Percentiles rank a stretch among this genome's conserved stretches.
Conservation (phyloP, 2,113 vertebrate genomes). For the Zingel zingel region DNA sequence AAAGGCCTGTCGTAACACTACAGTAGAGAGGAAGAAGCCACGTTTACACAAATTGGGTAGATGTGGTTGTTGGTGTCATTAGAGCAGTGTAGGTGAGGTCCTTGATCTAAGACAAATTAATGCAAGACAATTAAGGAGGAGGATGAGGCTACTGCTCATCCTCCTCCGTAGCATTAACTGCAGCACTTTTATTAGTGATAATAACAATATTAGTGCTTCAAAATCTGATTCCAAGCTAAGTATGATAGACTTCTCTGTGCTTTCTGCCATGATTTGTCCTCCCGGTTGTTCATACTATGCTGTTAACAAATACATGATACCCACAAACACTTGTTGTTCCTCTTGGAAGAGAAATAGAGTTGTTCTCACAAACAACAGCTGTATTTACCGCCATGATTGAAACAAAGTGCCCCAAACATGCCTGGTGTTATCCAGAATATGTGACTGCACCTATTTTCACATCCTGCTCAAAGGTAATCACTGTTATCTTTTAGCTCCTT, state of each 20-base stretch:
- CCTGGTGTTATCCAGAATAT: neutral
- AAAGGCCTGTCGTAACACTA: too few species aligned
- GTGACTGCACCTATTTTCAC: neutral
- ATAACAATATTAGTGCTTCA: neutral
- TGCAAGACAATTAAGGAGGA: neutral
- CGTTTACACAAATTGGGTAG: neutral
- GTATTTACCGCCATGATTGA: neutral
- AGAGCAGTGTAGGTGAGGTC: neutral
- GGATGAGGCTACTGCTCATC: neutral
- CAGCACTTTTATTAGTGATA: too few species aligned
- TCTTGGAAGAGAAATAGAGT: neutral
- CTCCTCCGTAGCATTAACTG: neutral
- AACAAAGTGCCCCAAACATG: neutral
- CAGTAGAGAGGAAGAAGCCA: neutral
- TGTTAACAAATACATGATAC: neutral
- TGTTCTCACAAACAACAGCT: neutral
- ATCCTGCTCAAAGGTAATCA: slow-evolving; percentile 21
- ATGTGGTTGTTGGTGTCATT: neutral
- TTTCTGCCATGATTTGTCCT: neutral
- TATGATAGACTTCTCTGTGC: neutral
- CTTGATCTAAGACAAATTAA: neutral
- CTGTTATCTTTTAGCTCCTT: slow-evolving; percentile 16
- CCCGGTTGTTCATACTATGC: neutral
- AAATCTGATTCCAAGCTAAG: neutral
- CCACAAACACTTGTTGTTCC: neutral